Evolutionary conservation across 2,888 invertebrate species (phyloP).

Genomic region (Eupithecia subumbrata): DNA sequence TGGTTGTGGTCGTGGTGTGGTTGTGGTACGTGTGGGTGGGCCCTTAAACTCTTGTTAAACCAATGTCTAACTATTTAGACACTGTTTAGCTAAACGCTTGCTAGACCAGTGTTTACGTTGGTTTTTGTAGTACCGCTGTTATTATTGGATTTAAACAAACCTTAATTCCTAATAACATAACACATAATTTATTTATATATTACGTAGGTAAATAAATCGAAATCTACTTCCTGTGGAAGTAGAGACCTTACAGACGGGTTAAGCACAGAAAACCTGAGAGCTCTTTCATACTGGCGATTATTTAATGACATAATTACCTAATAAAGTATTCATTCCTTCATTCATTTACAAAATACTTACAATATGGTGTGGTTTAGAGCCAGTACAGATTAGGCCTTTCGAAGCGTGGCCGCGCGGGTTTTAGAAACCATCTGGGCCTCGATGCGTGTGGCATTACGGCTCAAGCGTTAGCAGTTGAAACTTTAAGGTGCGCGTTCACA

Average conservation of each 20-base stretch:
- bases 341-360: background rate
- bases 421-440: no score
- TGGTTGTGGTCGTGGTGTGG: no score
- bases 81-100: no score
- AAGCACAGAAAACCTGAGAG: background rate
- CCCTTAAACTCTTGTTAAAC: no score
- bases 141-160: background rate
- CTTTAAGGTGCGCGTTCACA: no score
- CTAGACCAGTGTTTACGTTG: no score
- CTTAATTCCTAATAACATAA: no score
- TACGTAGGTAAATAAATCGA: background rate
- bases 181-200: background rate
- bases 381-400: background rate
- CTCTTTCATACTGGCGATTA: background rate
- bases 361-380: background rate
- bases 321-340: background rate
- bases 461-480: no score
- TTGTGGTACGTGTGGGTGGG: no score
- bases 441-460: no score
- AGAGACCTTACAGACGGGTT: background rate
- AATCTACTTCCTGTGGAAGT: background rate
- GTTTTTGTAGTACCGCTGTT: no score
- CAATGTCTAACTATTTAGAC: no score
- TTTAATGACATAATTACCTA: background rate
- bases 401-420: background rate